Evolutionary conservation across 37 sponge, comb jelly and placozoan genomes (phyloP).

Genomic region (Agelas oroides): DNA sequence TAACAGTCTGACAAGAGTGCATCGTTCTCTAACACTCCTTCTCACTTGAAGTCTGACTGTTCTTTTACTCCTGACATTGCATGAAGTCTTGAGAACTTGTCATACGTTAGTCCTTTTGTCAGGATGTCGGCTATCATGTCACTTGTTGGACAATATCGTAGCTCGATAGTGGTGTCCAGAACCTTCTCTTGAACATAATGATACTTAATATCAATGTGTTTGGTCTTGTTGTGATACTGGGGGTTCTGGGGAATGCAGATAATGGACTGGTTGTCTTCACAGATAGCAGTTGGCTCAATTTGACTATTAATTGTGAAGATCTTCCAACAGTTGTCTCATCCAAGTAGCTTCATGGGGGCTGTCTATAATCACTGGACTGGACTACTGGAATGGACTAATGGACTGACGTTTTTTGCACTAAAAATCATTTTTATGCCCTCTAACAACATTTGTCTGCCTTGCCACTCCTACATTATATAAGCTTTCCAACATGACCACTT

Average conservation of each 20-base stretch:
- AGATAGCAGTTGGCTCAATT: conserved; percentile 35
- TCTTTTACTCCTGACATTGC: no score
- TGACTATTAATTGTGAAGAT: conserved; percentile 19
- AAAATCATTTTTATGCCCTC: no score
- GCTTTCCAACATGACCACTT: conserved; percentile 38
- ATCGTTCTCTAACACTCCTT: not conserved
- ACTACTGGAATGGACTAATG: no score
- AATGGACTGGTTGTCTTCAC: conserved; percentile 55
- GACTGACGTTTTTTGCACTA: no score
- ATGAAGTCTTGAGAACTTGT: not conserved
- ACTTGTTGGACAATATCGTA: conserved; percentile 46
- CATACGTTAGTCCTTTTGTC: conserved; percentile 47
- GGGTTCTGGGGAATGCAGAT: conserved; percentile 43
- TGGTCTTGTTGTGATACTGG: conserved; percentile 43
- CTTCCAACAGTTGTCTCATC: conserved; percentile 42
- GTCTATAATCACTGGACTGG: no score
- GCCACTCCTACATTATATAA: no score
- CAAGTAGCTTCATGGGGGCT: conserved; percentile 65
- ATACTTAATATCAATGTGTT: conserved; percentile 51
- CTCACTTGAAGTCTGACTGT: conserved; percentile 16
- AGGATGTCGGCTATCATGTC: conserved; percentile 58
- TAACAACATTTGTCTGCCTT: no score
- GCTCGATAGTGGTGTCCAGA: conserved; percentile 21
- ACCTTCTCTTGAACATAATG: conserved; percentile 46
- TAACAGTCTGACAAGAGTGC: no score